Evolutionary conservation across 2,113 vertebrate genomes (phyloP).

Genomic region (Brachyistius frenatus): DNA sequence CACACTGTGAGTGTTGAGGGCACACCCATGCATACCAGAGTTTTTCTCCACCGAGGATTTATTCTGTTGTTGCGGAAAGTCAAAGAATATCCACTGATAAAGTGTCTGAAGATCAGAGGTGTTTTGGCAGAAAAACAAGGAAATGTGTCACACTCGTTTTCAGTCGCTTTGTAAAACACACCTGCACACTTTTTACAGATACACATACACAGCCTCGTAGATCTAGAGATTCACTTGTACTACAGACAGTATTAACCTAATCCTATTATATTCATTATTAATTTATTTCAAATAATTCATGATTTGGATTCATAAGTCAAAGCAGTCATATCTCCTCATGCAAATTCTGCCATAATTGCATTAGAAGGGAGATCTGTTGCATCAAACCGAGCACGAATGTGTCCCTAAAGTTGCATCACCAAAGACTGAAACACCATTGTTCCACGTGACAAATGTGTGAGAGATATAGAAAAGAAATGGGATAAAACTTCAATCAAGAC

Average conservation of each 20-base stretch:
- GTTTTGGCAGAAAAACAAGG: conserved; percentile 33
- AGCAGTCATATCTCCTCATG: too few relatives aligned
- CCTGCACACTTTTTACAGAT: background rate
- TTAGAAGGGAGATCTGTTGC: background rate
- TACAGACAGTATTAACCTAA: background rate
- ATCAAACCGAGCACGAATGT: conserved; percentile 7
- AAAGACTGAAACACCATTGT: background rate
- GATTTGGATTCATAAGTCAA: background rate
- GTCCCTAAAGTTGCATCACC: background rate
- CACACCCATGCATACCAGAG: conserved; percentile 43
- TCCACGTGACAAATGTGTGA: background rate
- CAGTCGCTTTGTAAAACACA: background rate
- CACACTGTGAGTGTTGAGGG: conserved; percentile 23
- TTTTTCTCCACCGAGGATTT: conserved; percentile 35
- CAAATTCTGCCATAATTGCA: too few relatives aligned
- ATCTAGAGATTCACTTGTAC: background rate
- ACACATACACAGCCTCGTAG: background rate
- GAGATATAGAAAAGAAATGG: background rate
- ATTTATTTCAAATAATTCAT: background rate
- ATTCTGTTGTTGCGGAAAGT: conserved; percentile 14
- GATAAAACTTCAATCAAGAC: background rate
- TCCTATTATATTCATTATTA: background rate
- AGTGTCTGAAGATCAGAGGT: conserved; percentile 9
- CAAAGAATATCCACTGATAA: conserved; percentile 12
- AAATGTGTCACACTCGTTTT: conserved; percentile 3